Evolutionary conservation across 2,888 invertebrate genomes (phyloP), one percentile per base, ranked within the genome.

Genomic region (Neuroscelio doddi): DNA sequence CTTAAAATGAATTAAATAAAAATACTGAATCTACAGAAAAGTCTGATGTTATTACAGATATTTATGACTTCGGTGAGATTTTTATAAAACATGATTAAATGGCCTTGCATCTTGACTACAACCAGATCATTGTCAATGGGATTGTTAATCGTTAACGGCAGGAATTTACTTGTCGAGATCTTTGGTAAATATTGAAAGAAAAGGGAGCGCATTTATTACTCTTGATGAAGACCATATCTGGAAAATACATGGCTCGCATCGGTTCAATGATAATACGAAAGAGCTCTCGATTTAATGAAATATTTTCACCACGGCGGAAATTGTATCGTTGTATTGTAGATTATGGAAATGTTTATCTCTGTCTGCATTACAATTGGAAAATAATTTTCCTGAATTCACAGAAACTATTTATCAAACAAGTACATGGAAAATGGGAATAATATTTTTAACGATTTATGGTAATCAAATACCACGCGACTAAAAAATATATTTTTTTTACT

Each of bases 131-230:
- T 62, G 62, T 66, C 65, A 62, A 62, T 50, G 63, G 57, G 61
- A 69, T 65, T 53, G 69, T 69, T 69, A 69, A 69, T 69, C 63
- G 69, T 57, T 61, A 65, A 64, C 65, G 59, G 51, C 45, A 57
- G 57, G 62, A 66, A 66, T 66, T 57, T 63, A 59, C 63, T 63
- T 52, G 63, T 59, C 59, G 58, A 58, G 59, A 62, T 46, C 53
- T 34, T 30, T 55, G 63, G 66, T 55, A 58, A 67, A 67, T 66
- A 61, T 66, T 66, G 65, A 61, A 61, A 57, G 61, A 61, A 57
- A 61, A 57, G 16, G 57, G 61, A 56, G 57, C 52, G 61, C 65
- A 66, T 66, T 66, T 57, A 66, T 66, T 66, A 57, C 49, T 7
- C 61, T 45, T 66, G 61, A 66, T 65, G 65, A 65, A 65, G 64